phyloP scores from a whole-genome alignment of 2,113 vertebrate species.

The Sapayoa aenigma region DNA sequence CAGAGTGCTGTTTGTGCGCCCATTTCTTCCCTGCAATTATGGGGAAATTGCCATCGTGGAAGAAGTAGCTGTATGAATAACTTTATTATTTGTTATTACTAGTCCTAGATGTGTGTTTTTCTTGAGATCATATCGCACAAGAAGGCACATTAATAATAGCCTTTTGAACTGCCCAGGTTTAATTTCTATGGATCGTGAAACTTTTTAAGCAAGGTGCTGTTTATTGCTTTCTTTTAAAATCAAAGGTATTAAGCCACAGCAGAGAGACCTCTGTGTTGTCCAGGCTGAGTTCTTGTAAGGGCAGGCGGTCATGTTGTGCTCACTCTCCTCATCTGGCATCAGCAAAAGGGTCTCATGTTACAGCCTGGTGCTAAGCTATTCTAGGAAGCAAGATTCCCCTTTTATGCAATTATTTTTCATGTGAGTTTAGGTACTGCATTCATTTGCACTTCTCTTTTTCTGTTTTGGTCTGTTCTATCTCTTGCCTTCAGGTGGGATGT shows the following conservation, averaged over 20 bases:
- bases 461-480: not conserved
- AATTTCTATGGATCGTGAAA: not conserved
- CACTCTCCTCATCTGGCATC: not conserved
- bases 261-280: not conserved
- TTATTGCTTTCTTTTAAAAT: slow-evolving; percentile 13
- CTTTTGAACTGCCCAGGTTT: not conserved
- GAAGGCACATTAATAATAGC: slow-evolving; percentile 43
- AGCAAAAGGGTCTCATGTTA: not conserved
- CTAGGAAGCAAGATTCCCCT: not conserved
- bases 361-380: not conserved
- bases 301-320: not conserved
- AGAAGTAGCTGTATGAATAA: slow-evolving; percentile 55
- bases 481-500: not conserved
- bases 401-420: slow-evolving; percentile 27
- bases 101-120: slow-evolving; percentile 50
- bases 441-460: not conserved
- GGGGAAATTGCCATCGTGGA: slow-evolving; percentile 30
- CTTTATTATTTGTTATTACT: slow-evolving; percentile 64
- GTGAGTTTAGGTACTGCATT: not conserved
- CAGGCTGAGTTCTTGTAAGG: not conserved
- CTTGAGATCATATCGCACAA: slow-evolving; percentile 57
- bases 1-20: slow-evolving; percentile 38
- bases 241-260: not conserved
- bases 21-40: slow-evolving; percentile 43
- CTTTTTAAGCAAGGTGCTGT: slow-evolving; percentile 32